Conservation (phyloP, 1,140 invertebrate species). For the Chymomyza costata region DNA sequence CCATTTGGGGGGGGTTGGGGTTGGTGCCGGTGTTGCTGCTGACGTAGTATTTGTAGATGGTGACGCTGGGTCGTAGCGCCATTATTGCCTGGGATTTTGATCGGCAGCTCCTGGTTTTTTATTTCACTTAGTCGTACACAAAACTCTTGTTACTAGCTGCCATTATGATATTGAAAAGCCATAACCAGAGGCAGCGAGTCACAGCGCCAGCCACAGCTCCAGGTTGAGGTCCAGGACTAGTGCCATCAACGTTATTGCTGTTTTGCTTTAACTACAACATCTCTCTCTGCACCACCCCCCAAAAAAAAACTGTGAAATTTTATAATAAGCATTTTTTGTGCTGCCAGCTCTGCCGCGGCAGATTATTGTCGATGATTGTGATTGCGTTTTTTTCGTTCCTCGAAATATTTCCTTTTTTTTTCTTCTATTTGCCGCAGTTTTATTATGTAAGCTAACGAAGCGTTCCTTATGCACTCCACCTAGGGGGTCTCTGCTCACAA, state of each 20-base stretch:
- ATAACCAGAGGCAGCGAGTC: no score
- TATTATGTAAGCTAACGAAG: slow-evolving; percentile 14
- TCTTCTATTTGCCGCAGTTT: slow-evolving; percentile 7
- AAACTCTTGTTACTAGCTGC: slow-evolving; percentile 75
- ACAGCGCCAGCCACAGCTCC: no score
- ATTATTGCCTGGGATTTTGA: slow-evolving; percentile 13
- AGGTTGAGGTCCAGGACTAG: slow-evolving; percentile 34
- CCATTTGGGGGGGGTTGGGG: slow-evolving; percentile 1
- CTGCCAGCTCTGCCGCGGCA: slow-evolving; percentile 43
- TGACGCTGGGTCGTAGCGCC: background rate
- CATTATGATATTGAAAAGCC: slow-evolving; percentile 75
- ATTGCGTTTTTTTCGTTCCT: slow-evolving; percentile 73
- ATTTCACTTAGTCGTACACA: slow-evolving; percentile 65
- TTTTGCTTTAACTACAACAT: no score
- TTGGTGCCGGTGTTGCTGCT: slow-evolving; percentile 45
- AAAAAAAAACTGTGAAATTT: slow-evolving; percentile 75
- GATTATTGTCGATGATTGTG: slow-evolving; percentile 75
- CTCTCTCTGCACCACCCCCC: slow-evolving; percentile 39
- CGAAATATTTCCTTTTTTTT: slow-evolving; percentile 13
- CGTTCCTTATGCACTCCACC: no score
- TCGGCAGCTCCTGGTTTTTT: slow-evolving; percentile 45
- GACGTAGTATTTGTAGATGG: slow-evolving; percentile 58
- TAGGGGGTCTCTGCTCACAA: no score
- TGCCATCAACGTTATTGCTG: slow-evolving; percentile 9
- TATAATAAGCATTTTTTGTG: slow-evolving; percentile 72